Percentiles rank a stretch among this genome's conserved stretches.
Conservation (phyloP, 2,113 vertebrate genomes). For the Coracopsis vasa region DNA sequence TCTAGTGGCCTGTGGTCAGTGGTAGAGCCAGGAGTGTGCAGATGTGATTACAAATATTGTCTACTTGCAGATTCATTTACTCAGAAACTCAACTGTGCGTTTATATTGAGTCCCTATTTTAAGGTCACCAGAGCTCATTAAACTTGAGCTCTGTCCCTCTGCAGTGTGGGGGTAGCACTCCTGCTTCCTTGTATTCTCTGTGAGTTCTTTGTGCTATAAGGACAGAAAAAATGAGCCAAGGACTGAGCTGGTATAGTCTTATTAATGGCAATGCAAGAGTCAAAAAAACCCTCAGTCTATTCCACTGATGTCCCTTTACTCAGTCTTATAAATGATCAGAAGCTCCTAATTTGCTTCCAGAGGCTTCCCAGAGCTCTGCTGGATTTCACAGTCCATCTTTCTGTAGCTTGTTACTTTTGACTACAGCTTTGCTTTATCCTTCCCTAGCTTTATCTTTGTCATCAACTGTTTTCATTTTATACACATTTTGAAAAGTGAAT, state of each 20-base stretch:
- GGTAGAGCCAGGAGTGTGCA: not conserved
- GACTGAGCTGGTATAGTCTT: not conserved
- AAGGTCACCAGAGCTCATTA: not conserved
- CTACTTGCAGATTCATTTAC: not conserved
- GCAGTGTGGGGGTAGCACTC: not conserved
- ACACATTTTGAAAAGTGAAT: not conserved
- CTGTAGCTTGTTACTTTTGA: not conserved
- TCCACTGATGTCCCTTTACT: not conserved
- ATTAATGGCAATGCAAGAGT: not conserved
- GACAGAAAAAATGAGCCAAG: not conserved
- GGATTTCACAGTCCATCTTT: not conserved
- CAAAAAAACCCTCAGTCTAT: not conserved
- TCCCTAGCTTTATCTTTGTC: not conserved
- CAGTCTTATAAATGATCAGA: not conserved
- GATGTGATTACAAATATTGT: not conserved
- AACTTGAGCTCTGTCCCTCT: not conserved
- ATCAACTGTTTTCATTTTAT: not conserved
- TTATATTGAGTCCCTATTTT: not conserved
- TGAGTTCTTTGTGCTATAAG: not conserved
- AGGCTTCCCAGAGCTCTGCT: not conserved
- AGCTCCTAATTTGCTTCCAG: not conserved
- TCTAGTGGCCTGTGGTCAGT: not conserved
- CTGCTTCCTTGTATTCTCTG: not conserved
- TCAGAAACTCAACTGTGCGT: not conserved
- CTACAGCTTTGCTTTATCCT: not conserved